Evolutionary conservation across 2,888 invertebrate species (phyloP).

Genomic region (Miltochrista miniata): DNA sequence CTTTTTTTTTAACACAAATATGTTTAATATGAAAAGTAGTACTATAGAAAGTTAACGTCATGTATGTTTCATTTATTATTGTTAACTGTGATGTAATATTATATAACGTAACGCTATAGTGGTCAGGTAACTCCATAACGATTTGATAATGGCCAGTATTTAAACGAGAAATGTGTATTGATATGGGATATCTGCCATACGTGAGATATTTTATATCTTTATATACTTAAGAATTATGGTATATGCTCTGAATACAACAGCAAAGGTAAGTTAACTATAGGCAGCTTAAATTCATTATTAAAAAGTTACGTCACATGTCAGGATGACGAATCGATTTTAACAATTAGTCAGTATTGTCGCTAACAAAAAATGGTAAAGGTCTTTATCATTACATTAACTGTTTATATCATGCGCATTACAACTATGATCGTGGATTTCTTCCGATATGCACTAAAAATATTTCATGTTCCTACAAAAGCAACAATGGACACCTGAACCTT

Average conservation of each 20-base stretch:
- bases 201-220: too few species aligned
- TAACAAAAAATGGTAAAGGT: constrained; percentile 1
- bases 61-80: neutral
- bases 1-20: neutral
- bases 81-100: neutral
- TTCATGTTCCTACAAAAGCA: constrained; percentile 13
- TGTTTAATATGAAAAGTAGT: neutral
- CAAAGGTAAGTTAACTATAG: neutral
- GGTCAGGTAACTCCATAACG: neutral
- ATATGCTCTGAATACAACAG: neutral
- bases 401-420: neutral
- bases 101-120: neutral
- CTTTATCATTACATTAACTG: constrained; percentile 1
- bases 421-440: neutral
- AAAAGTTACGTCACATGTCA: constrained; percentile 8
- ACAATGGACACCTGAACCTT: neutral
- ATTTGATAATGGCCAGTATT: neutral
- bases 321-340: constrained; percentile 11
- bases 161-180: neutral
- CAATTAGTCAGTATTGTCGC: constrained; percentile 1
- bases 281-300: neutral
- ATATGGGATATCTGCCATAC: neutral
- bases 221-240: too few species aligned
- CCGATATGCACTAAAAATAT: neutral
- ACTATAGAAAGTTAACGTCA: neutral